These are phyloP conservation scores for Patagioenas fasciata DNA, from an alignment of 2,113 vertebrate species.

Conservation along the genomic window DNA sequence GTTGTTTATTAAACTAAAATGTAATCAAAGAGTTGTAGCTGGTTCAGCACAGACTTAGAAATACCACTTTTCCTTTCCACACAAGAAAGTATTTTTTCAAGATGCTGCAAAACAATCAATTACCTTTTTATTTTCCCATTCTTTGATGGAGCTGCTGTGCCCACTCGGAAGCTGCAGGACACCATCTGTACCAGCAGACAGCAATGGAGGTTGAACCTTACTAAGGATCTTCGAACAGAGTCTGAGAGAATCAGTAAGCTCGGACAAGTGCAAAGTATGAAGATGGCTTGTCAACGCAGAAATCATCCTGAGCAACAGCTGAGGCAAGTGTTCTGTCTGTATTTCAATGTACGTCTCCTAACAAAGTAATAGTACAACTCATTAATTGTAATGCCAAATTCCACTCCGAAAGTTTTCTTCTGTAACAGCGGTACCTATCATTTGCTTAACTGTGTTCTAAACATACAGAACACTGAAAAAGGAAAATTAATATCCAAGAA, in stretches of 20 bases:
- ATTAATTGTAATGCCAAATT: neutral
- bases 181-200: slow-evolving; percentile 80
- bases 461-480: neutral
- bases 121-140: slow-evolving; percentile 89
- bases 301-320: slow-evolving; percentile 93
- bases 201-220: slow-evolving; percentile 94
- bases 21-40: neutral
- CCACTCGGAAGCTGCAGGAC: slow-evolving; percentile 74
- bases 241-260: slow-evolving; percentile 92
- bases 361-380: slow-evolving; percentile 11
- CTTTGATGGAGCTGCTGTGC: slow-evolving; percentile 74
- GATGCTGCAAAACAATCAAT: neutral
- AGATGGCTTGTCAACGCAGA: slow-evolving; percentile 91
- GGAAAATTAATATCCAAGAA: neutral
- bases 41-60: neutral
- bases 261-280: slow-evolving; percentile 84
- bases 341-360: slow-evolving; percentile 99
- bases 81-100: neutral
- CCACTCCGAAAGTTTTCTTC: neutral
- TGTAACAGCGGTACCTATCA: neutral
- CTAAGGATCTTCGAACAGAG: slow-evolving; percentile 99
- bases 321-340: slow-evolving; percentile 97
- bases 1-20: neutral
- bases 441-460: neutral
- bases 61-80: neutral